These are phyloP conservation scores for Ectemnius lituratus DNA, from an alignment of 2,888 invertebrate species.

Conservation along the genomic window DNA sequence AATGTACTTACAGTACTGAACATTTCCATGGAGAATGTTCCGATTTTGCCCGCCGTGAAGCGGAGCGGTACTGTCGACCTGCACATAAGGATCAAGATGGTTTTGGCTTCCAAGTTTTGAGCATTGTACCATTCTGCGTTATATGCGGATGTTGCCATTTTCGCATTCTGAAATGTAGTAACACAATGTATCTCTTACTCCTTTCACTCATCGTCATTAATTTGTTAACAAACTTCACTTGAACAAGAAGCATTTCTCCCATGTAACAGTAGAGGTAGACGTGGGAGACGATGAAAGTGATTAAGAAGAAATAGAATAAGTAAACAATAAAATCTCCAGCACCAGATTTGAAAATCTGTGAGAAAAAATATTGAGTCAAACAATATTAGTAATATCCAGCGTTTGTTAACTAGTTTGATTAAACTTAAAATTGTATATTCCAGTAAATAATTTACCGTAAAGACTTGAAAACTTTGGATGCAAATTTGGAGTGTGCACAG, in stretches of 20 bases:
- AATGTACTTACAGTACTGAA: constrained; percentile 57
- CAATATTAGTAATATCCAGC: too few species aligned
- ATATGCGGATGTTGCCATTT: constrained; percentile 54
- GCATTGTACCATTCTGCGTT: constrained; percentile 61
- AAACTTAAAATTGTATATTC: too few species aligned
- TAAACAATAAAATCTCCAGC: too few species aligned
- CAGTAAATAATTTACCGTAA: constrained; percentile 54
- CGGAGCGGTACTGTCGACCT: constrained; percentile 57
- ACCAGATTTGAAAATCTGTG: too few species aligned
- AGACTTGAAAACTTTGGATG: constrained; percentile 59
- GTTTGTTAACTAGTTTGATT: too few species aligned
- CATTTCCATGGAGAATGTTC: constrained; percentile 58
- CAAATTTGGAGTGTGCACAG: constrained; percentile 62
- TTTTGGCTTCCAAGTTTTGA: constrained; percentile 37
- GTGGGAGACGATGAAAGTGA: constrained; percentile 40
- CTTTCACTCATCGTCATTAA: not conserved
- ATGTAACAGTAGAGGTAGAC: constrained; percentile 64
- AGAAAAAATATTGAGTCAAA: too few species aligned
- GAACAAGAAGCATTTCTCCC: constrained; percentile 55
- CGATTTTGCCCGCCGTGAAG: constrained; percentile 67
- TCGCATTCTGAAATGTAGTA: constrained; percentile 51
- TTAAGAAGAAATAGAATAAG: constrained; percentile 46
- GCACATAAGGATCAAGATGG: constrained; percentile 53
- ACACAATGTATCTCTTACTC: not conserved
- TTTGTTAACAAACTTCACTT: constrained; percentile 24